Conservation (phyloP, 2,113 vertebrate species). For the Numida meleagris region DNA sequence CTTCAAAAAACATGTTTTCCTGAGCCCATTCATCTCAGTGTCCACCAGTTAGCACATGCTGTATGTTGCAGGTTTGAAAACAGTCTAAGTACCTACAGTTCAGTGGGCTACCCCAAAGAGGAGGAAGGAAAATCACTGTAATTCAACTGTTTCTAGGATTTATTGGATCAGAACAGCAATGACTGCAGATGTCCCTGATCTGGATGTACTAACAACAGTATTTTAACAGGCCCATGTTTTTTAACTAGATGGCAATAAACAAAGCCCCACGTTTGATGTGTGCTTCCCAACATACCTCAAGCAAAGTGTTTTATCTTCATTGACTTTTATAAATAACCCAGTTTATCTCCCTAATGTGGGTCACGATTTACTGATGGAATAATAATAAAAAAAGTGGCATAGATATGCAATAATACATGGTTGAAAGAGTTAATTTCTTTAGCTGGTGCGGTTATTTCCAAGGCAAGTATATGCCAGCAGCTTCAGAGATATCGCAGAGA, state of each 20-base stretch:
- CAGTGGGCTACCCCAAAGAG: background rate
- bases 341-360: background rate
- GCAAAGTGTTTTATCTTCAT: background rate
- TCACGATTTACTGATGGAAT: background rate
- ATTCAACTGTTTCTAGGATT: background rate
- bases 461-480: rapidly evolving
- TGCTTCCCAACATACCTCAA: background rate
- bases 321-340: background rate
- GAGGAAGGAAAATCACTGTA: background rate
- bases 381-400: background rate
- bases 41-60: background rate
- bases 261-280: background rate
- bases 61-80: background rate
- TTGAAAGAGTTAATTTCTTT: background rate
- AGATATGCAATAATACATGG: background rate
- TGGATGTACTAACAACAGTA: background rate
- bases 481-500: background rate
- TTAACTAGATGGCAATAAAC: background rate
- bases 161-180: background rate
- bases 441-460: background rate
- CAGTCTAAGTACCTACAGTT: background rate
- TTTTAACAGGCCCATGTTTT: background rate
- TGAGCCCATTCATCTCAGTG: background rate
- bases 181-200: background rate
- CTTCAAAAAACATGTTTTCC: background rate